These are phyloP conservation scores for Chesias legatella DNA, from an alignment of 2,888 invertebrate genomes.

Conservation along the genomic window DNA sequence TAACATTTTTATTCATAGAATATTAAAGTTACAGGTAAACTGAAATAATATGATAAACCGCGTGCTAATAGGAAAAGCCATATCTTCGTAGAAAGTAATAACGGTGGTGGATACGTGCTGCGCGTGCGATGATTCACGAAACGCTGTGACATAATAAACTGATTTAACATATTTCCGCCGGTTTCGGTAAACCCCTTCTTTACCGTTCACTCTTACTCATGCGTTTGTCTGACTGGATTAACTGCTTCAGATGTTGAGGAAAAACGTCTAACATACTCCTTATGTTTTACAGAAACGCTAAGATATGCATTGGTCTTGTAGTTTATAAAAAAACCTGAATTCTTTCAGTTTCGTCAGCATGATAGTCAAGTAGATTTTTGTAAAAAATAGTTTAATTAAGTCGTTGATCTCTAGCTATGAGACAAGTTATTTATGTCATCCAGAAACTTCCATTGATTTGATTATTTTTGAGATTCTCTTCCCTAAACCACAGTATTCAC, in stretches of 20 bases:
- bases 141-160: slow-evolving; percentile 74
- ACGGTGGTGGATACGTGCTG: slow-evolving; percentile 60
- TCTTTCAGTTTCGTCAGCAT: too few relatives aligned
- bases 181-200: slow-evolving; percentile 56
- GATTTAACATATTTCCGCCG: slow-evolving; percentile 68
- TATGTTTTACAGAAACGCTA: slow-evolving; percentile 26
- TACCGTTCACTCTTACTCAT: slow-evolving; percentile 49
- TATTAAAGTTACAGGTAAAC: background rate
- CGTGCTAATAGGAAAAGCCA: slow-evolving; percentile 42
- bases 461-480: too few relatives aligned
- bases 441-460: too few relatives aligned
- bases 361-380: too few relatives aligned
- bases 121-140: slow-evolving; percentile 70
- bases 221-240: slow-evolving; percentile 15
- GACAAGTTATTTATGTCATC: too few relatives aligned
- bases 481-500: too few relatives aligned
- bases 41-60: slow-evolving; percentile 12
- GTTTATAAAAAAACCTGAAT: too few relatives aligned
- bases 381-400: too few relatives aligned
- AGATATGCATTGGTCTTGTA: too few relatives aligned
- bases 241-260: slow-evolving; percentile 9
- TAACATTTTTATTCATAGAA: background rate
- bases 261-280: slow-evolving; percentile 11
- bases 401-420: too few relatives aligned
- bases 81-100: slow-evolving; percentile 71